Base-by-base conservation (phyloP, 2,113 vertebrate genomes). In the Oryzias woworae region DNA sequence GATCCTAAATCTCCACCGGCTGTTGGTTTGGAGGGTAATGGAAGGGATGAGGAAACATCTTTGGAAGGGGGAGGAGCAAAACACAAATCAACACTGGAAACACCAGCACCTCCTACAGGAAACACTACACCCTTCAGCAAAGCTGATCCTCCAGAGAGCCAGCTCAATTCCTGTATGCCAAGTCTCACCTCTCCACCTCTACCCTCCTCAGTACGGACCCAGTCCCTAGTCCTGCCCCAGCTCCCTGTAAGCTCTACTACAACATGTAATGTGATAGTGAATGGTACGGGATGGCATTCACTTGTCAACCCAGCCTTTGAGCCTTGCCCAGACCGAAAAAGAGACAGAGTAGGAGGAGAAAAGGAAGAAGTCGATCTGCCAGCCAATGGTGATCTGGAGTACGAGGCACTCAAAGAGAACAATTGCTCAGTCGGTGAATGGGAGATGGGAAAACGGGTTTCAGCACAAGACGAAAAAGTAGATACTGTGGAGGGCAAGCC, bases 391-490 rank as follows among this genome's bases (percentile, higher is more conserved):
- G 96, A 97, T 69, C 86, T 87, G 0, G 96, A 99, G 88, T 91
- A 91, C 80, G 97, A 99, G 79, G 95, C 96, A 0, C 92, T 98
- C 46, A 99, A 99, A 89, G 97, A 99, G 88, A 99, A 99, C 93
- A 98, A 95, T 89, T 98, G 95, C 55, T 86, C 87, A 1, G 83
- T 82, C 15, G 87, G 91, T 5, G 96, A 96, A 62, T 92, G 93
- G 85, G 96, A 98, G 18, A 78, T 84, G 36, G 92, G 92, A 81
- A 94, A 92, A 71, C 94, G 95, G 86, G 90, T 90, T 77, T 75
- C 77, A 0, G 90, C 87, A 31, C 89, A 86, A 83, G 95, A 95
- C 15, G 93, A 94, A 73, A 86, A 91, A 69, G 88, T 89, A 51
- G 88, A 88, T 1, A 82, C 87, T 56, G 92, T 91, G 77, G 85